Percentiles rank a stretch among this genome's conserved stretches.
These are phyloP conservation scores for Drosophila testacea DNA, from an alignment of 2,888 invertebrate species.

Conservation along the genomic window DNA sequence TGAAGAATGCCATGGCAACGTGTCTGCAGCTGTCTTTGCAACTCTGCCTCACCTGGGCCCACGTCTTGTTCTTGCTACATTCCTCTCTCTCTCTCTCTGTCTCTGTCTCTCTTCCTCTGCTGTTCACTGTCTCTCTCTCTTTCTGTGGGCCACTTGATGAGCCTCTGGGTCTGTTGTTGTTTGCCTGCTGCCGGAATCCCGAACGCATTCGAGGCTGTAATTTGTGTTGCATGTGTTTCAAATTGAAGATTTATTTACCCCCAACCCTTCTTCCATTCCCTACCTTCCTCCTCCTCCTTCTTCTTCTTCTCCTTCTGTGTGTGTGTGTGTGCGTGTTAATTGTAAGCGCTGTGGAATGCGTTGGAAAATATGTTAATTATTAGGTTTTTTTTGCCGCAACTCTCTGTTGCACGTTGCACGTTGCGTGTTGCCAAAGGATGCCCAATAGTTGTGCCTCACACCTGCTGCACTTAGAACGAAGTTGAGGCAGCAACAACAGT, in stretches of 20 bases:
- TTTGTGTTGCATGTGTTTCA: conserved; percentile 81
- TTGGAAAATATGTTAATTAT: conserved; percentile 82
- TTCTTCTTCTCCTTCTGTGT: background rate
- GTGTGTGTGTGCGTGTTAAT: conserved; percentile 74
- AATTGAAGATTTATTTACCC: conserved; percentile 79
- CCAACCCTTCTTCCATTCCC: conserved; percentile 16
- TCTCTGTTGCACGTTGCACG: conserved; percentile 32
- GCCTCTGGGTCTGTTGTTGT: conserved; percentile 51
- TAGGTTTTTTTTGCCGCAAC: conserved; percentile 66
- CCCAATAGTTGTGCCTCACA: conserved; percentile 28
- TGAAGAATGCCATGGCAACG: conserved; percentile 72
- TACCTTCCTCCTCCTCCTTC: background rate
- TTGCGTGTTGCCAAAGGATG: conserved; percentile 40
- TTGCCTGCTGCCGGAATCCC: conserved; percentile 57
- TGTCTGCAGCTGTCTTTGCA: conserved; percentile 33
- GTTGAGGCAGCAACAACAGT: too few relatives aligned
- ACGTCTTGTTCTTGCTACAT: conserved; percentile 21
- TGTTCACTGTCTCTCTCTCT: background rate
- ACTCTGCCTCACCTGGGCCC: conserved; percentile 24
- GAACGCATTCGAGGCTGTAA: conserved; percentile 71
- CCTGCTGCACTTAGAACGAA: conserved; percentile 15
- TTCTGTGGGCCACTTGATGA: conserved; percentile 63
- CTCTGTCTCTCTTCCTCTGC: background rate
- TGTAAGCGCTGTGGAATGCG: conserved; percentile 81
- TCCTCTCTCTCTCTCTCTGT: background rate